Evolutionary conservation across 2,888 invertebrate species (phyloP), one percentile per base, ranked within the genome.

Genomic region (Orthosia cruda): DNA sequence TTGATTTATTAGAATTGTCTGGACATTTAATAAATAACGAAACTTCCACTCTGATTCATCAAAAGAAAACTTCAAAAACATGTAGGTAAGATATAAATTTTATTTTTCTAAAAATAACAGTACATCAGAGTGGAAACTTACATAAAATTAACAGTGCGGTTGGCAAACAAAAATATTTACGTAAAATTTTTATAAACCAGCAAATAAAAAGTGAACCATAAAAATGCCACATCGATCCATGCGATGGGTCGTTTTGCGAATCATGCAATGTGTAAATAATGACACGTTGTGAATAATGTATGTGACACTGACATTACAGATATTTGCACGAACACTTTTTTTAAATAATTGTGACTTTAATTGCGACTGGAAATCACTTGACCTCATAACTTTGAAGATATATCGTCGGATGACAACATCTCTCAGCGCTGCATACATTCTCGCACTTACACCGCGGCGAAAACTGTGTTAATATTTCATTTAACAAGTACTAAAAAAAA

Each of bases 201-300:
- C 89, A 88, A 90, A 87, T 87, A 88, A 89, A 91, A 88, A 84
- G 85, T 83, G 77, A 87, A 90, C 81, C 71, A 86, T 76, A 77
- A 82, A 86, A 87, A 86, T 86, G 84, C 86, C 91, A 89, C 91
- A 91, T 90, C 89, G 89, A 89, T 90, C 84, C 92, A 92, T 92
- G 92, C 93, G 90, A 92, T 90, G 91, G 89, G 88, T 90, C 87
- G 84, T 84, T 83, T 82, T 86, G 79, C 84, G 81, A 84, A 87
- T 88, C 90, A 90, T 89, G 90, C 91, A 90, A 91, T 87, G 91
- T 91, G 88, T 87, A 89, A 89, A 90, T 91, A 91, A 89, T 90
- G 88, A 88, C 87, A 89, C 86, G 83, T 83, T 76, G 84, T 84
- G 86, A 83, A 83, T 80, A 84, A 86, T 87, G 81, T 77, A 83